Conservation (phyloP, 2,888 invertebrate genomes). For the Caradrina clavipalpis region DNA sequence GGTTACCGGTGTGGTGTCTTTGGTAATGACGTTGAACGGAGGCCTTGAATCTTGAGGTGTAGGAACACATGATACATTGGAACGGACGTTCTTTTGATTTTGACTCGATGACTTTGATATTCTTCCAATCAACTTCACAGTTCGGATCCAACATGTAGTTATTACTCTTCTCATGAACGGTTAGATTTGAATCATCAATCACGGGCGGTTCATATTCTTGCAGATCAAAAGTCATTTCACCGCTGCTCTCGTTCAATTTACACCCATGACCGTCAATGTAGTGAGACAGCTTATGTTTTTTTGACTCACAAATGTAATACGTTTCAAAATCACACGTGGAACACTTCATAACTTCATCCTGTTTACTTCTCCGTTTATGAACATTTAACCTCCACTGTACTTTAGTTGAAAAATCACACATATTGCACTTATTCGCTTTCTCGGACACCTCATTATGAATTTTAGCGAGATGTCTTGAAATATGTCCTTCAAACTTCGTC, state of each 20-base stretch:
- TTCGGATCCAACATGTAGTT: slow-evolving; percentile 74
- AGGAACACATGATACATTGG: slow-evolving; percentile 77
- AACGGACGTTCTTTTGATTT: slow-evolving; percentile 75
- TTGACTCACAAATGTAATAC: slow-evolving; percentile 75
- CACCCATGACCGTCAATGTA: slow-evolving; percentile 48
- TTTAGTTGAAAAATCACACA: slow-evolving; percentile 79
- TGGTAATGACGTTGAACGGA: slow-evolving; percentile 83
- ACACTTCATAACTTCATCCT: slow-evolving; percentile 70
- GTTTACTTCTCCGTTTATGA: slow-evolving; percentile 76
- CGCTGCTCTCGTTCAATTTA: slow-evolving; percentile 19
- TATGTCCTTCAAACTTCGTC: slow-evolving; percentile 79
- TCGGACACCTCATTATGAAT: slow-evolving; percentile 78
- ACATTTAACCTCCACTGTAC: slow-evolving; percentile 77
- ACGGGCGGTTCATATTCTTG: background rate
- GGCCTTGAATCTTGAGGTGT: slow-evolving; percentile 79
- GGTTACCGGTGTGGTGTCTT: slow-evolving; percentile 76
- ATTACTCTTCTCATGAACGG: slow-evolving; percentile 60
- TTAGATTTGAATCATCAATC: slow-evolving; percentile 26
- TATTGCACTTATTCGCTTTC: slow-evolving; percentile 75
- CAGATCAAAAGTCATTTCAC: background rate
- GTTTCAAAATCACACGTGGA: slow-evolving; percentile 75
- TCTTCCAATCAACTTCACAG: slow-evolving; percentile 75
- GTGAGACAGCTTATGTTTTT: slow-evolving; percentile 73
- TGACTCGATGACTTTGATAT: slow-evolving; percentile 76
- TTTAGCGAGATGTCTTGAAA: slow-evolving; percentile 78